A percentile compares a stretch with the other conserved stretches of the same genome.
Evolutionary conservation across 1,140 invertebrate genomes (phyloP).

Genomic region (Mylabris phalerata): DNA sequence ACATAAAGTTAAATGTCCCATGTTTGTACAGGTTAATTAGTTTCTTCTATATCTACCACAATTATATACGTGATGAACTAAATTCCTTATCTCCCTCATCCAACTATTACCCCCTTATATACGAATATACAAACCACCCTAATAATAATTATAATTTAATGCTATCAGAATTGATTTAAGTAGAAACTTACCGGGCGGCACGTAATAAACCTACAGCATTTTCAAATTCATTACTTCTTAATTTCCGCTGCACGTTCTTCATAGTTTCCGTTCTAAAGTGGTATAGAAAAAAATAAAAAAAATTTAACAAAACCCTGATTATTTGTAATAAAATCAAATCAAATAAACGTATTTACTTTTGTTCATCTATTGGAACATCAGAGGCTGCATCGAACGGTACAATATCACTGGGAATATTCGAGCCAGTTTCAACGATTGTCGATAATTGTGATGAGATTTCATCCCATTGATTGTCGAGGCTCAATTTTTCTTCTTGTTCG

Average conservation of each 20-base stretch:
- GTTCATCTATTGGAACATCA: conserved; percentile 76
- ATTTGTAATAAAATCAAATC: no score
- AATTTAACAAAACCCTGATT: not conserved
- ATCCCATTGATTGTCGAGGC: conserved; percentile 65
- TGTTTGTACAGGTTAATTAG: conserved; percentile 16
- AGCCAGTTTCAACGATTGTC: conserved; percentile 55
- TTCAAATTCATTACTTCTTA: conserved; percentile 63
- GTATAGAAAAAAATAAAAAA: conserved; percentile 23
- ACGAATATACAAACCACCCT: no score
- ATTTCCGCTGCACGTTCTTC: conserved; percentile 72
- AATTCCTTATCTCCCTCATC: not conserved
- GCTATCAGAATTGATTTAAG: not conserved
- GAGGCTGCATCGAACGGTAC: conserved; percentile 83
- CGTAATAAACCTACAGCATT: conserved; percentile 75
- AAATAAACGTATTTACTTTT: conserved; percentile 61
- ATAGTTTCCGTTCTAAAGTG: conserved; percentile 72
- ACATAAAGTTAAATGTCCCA: conserved; percentile 7
- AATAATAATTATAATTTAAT: no score
- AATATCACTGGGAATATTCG: conserved; percentile 53
- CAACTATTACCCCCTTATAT: no score
- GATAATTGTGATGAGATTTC: conserved; percentile 62
- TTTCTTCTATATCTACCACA: not conserved
- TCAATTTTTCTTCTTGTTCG: conserved; percentile 27
- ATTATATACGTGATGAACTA: not conserved
- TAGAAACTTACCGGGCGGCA: conserved; percentile 64